Conservation (phyloP, 2,888 invertebrate genomes). For the Ethmia dodecea region DNA sequence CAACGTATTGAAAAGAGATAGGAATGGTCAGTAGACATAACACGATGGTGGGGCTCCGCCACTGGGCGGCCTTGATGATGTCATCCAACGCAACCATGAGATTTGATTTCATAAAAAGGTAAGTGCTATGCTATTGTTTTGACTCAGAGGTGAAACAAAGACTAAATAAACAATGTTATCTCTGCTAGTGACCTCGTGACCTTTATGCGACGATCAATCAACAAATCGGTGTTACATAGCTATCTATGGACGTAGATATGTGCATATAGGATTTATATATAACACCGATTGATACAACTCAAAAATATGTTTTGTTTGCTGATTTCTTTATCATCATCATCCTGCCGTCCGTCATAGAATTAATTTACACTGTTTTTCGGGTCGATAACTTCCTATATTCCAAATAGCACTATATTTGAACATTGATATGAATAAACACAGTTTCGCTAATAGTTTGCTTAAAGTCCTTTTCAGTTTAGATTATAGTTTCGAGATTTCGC, state of each 20-base stretch:
- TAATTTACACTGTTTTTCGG: no score
- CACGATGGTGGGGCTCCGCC: slow-evolving; percentile 21
- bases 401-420: no score
- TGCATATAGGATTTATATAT: no score
- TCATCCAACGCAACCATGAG: slow-evolving; percentile 47
- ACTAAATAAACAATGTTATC: slow-evolving; percentile 6
- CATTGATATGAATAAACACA: no score
- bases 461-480: no score
- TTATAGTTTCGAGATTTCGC: no score
- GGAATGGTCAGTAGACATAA: slow-evolving; percentile 4
- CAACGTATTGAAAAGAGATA: slow-evolving; percentile 2
- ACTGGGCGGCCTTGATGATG: slow-evolving; percentile 66
- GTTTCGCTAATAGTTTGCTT: no score
- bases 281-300: no score
- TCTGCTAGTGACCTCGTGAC: slow-evolving; percentile 5
- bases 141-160: slow-evolving; percentile 20
- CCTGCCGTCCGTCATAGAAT: no score
- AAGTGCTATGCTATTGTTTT: slow-evolving; percentile 25
- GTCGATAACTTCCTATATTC: no score
- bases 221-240: neutral
- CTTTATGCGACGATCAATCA: neutral
- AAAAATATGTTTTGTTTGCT: no score
- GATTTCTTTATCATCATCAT: no score
- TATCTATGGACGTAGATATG: neutral
- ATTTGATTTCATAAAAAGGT: slow-evolving; percentile 46